Evolutionary conservation across 2,888 invertebrate species (phyloP), one percentile per base, ranked within the genome.

Genomic region (Melipona bicolor): DNA sequence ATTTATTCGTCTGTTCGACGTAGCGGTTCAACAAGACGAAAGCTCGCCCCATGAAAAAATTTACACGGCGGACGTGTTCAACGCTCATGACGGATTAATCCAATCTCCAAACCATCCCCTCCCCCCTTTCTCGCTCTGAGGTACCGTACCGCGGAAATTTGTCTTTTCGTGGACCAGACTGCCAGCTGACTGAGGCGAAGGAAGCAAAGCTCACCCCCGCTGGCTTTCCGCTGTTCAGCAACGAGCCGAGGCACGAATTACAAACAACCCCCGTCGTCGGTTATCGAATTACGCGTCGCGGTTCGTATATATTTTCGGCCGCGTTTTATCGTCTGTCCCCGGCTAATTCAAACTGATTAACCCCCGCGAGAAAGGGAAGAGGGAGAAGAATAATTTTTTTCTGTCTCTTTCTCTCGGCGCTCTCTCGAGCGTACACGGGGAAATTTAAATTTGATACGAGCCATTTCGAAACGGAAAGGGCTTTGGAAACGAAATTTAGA

Each of bases 251-350:
- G 24, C 70, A 77, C 65, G 72, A 56, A 54, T 72, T 52, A 67
- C 59, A 78, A 77, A 78, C 61, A 54, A 61, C 52, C 80, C 27
- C 27, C 11, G 43, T 43, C 43, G 43, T 36, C 24, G 69, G 52
- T 77, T 81, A 72, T 67, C 67, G 61, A 78, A 68, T 78, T 61
- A 78, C 68, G 11, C 32, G 32, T 61, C 24, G 78, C 67, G 71
- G 78, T 62, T 67, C 43, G 61, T 32, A 61, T 24, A 54, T 68
- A 11, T 43, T 43, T 43, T 49, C 52, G 6, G 52, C 17, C 67
- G 27, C 24, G 56, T 56, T 59, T 59, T 21, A 65, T 52, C 67
- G 71, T 17, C 24, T 50, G 49, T 21, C 32, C 17, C 67, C 24
- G 24, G 67, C 21, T 61, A 54, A 13, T 59, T n/a, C 49, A 52